Evolutionary conservation across 1,140 invertebrate species (phyloP), one percentile per base, ranked within the genome.

Genomic region (Tetramorium simillimum): DNA sequence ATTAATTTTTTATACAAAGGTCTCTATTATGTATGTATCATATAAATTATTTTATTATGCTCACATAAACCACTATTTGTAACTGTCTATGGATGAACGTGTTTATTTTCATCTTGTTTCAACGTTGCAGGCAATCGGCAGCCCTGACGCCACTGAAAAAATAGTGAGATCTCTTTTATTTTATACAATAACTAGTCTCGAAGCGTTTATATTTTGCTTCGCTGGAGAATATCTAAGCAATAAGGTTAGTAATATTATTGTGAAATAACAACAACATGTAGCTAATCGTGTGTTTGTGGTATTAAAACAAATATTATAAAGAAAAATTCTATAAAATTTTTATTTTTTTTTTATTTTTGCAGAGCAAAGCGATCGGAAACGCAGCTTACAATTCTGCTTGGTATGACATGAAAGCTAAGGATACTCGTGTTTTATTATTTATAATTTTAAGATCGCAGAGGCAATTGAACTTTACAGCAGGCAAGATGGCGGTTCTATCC

Each of bases 181-280:
- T 53, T 88, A 75, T 9, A 9, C 58, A 16, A 24, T 77, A 46
- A 28, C 88, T 4, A 88, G 88, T 40, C 62, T 89, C 21, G 88
- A 88, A 43, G 85, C 88, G 33, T 85, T 89, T 58, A 87, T 81
- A 63, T 76, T 89, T 63, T 90, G 88, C 56, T 90, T 88, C n/a
- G 86, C 86, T 4, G 89, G 89, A 24, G 88, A 90, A 77, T 90
- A 89, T 49, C 49, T 90, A 12, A 87, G 62, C 56, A 73, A 76
- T 16, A 86, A 81, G 49, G 87, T 89, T 80, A 81, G 33, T 14
- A 18, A 70, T 9, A 70, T 70, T 40, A 37, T 24, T 63, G 7
- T 7, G 3, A 18, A 37, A 69, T 56, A 81, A 14, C 0, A 43
- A 33, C 3, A 7, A 73, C 14, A 46, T 43, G 43, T 14, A 16